phyloP scores from a whole-genome alignment of 2,797 vertebrate species.

The Sylvilagus floridanus region DNA sequence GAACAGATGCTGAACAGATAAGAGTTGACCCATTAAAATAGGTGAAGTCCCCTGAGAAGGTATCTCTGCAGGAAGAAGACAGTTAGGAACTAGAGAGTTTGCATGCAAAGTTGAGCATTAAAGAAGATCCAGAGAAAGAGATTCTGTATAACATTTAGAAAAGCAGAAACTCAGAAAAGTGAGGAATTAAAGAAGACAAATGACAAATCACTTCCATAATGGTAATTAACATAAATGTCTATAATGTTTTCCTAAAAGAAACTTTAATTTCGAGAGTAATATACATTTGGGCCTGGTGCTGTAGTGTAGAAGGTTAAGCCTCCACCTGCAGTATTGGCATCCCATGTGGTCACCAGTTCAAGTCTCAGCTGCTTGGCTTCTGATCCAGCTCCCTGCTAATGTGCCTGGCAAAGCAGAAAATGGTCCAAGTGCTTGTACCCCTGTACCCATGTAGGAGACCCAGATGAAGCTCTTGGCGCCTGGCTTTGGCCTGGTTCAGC shows the following conservation, averaged over 20 bases:
- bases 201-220: neutral
- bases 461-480: too few relatives aligned
- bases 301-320: neutral
- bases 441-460: too few relatives aligned
- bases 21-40: conserved; percentile 30
- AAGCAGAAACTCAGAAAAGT: neutral
- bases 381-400: too few relatives aligned
- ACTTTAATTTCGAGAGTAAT: neutral
- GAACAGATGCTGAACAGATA: neutral
- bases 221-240: neutral
- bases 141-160: neutral
- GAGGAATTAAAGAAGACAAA: neutral
- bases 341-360: too few relatives aligned
- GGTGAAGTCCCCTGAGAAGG: neutral
- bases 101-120: neutral
- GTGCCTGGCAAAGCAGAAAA: too few relatives aligned
- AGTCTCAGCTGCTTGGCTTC: too few relatives aligned
- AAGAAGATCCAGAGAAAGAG: neutral
- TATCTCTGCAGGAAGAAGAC: neutral
- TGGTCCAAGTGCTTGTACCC: too few relatives aligned
- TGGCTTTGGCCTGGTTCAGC: too few relatives aligned
- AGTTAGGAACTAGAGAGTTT: neutral
- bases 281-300: neutral
- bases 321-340: too few relatives aligned
- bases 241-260: neutral